Percentiles rank a stretch among this genome's conserved stretches.
Evolutionary conservation across 2,797 vertebrate species (phyloP).

Genomic region (Sebastes matsubarae): DNA sequence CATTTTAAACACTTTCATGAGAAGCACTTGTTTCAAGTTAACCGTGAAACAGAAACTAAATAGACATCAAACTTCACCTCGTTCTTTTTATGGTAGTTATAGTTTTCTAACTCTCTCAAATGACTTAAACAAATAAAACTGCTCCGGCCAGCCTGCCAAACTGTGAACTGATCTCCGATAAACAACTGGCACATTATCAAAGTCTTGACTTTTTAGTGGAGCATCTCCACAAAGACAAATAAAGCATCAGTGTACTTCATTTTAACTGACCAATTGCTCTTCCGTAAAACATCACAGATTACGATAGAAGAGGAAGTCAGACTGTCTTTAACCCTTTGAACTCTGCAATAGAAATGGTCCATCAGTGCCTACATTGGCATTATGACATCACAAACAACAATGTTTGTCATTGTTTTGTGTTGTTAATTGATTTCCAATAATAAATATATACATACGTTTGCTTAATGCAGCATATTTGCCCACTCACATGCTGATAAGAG

Average conservation of each 20-base stretch:
- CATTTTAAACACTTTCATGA: background rate
- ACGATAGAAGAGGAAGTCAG: background rate
- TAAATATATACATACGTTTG: too few species aligned
- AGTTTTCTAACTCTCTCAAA: background rate
- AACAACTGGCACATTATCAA: background rate
- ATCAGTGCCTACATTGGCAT: too few species aligned
- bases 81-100: background rate
- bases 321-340: background rate
- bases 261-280: background rate
- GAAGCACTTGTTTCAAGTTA: background rate
- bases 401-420: background rate
- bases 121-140: background rate
- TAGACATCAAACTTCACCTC: background rate
- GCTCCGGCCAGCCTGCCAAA: background rate
- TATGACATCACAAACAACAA: too few species aligned
- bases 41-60: background rate
- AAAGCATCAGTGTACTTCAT: background rate
- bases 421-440: too few species aligned
- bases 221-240: background rate
- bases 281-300: conserved; percentile 15
- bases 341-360: too few species aligned
- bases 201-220: background rate
- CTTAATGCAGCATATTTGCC: too few species aligned
- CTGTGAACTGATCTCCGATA: background rate
- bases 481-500: too few species aligned